Conservation (phyloP, 2,888 invertebrate species). For the Bhutanitis thaidina region DNA sequence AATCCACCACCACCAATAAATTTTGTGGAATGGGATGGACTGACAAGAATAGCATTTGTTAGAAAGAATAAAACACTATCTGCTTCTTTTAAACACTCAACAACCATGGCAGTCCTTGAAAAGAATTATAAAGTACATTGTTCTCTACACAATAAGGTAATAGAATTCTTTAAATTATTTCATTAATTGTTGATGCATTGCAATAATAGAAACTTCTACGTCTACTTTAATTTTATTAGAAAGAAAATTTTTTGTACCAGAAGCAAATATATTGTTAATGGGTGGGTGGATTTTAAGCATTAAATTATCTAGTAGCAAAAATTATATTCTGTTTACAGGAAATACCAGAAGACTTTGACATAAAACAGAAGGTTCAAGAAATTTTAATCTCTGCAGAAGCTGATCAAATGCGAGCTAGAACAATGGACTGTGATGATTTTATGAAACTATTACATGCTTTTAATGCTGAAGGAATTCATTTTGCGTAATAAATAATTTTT, state of each 20-base stretch:
- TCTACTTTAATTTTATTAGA: too few relatives aligned
- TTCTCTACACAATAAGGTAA: slow-evolving; percentile 87
- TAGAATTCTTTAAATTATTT: not conserved
- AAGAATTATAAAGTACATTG: slow-evolving; percentile 95
- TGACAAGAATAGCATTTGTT: slow-evolving; percentile 95
- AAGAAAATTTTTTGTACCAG: too few relatives aligned
- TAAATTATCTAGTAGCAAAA: too few relatives aligned
- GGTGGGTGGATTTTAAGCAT: too few relatives aligned
- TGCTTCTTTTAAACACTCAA: slow-evolving; percentile 92
- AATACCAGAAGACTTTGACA: slow-evolving; percentile 87
- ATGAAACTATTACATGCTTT: slow-evolving; percentile 91
- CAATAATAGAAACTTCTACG: too few relatives aligned
- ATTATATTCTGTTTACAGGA: slow-evolving; percentile 67
- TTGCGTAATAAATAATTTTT: slow-evolving; percentile 75
- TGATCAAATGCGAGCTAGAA: slow-evolving; percentile 90
- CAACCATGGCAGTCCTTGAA: slow-evolving; percentile 90
- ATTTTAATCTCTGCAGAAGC: slow-evolving; percentile 85
- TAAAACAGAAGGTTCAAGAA: slow-evolving; percentile 88
- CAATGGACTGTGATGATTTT: slow-evolving; percentile 98
- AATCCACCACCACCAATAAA: slow-evolving; percentile 98
- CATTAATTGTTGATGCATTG: too few relatives aligned
- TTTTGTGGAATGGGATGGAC: slow-evolving; percentile 98
- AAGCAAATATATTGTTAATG: too few relatives aligned
- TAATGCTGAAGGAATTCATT: slow-evolving; percentile 96
- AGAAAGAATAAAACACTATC: slow-evolving; percentile 98